These are phyloP conservation scores for Drosophila meridionalis DNA, from an alignment of 2,888 invertebrate species.

Conservation along the genomic window DNA sequence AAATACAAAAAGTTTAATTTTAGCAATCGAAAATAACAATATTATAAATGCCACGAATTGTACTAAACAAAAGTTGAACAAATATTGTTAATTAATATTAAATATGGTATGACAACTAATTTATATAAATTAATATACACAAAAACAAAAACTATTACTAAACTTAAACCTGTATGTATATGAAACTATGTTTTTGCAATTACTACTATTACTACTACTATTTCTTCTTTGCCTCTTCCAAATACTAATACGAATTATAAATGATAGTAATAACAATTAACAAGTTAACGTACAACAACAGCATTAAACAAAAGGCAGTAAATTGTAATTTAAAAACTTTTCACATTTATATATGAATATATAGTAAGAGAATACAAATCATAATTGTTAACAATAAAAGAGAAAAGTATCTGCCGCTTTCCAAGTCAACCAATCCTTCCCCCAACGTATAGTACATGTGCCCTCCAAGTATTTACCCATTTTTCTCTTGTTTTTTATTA, in stretches of 20 bases:
- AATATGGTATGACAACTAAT: slow-evolving; percentile 59
- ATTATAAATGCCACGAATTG: slow-evolving; percentile 62
- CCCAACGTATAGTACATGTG: slow-evolving; percentile 23
- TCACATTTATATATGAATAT: slow-evolving; percentile 60
- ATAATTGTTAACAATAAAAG: slow-evolving; percentile 34
- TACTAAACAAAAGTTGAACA: slow-evolving; percentile 49
- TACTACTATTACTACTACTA: slow-evolving; percentile 30
- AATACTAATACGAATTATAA: slow-evolving; percentile 39
- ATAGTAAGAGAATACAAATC: slow-evolving; percentile 20
- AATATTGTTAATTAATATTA: slow-evolving; percentile 70
- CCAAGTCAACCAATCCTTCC: slow-evolving; percentile 39
- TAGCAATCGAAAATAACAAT: slow-evolving; percentile 37
- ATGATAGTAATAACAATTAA: slow-evolving; percentile 33
- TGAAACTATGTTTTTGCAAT: slow-evolving; percentile 49
- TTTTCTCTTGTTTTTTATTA: slow-evolving; percentile 13
- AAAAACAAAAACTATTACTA: slow-evolving; percentile 34
- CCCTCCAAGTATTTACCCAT: slow-evolving; percentile 67
- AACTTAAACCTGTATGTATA: slow-evolving; percentile 16
- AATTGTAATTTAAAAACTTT: slow-evolving; percentile 48
- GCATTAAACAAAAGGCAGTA: slow-evolving; percentile 47
- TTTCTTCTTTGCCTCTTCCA: slow-evolving; percentile 61
- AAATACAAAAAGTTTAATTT: slow-evolving; percentile 52
- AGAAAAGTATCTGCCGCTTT: slow-evolving; percentile 37
- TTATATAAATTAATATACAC: slow-evolving; percentile 49
- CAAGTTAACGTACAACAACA: slow-evolving; percentile 42